Conservation (phyloP, 2,797 vertebrate species). For the Sebastes itinus region DNA sequence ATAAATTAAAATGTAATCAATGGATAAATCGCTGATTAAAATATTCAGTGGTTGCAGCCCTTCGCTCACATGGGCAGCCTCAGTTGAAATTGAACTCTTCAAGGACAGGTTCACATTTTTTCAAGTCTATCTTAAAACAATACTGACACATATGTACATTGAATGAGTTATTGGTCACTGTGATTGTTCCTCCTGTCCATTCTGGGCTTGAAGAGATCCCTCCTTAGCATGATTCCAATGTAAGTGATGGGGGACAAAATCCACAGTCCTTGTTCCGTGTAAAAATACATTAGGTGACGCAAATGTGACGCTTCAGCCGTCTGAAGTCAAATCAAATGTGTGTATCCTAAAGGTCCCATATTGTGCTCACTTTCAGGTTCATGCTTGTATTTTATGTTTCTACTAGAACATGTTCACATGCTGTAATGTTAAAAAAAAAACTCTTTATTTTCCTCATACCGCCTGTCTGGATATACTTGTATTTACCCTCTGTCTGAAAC, state of each 20-base stretch:
- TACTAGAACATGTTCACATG: too few relatives aligned
- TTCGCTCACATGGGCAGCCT: neutral
- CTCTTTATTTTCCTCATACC: too few relatives aligned
- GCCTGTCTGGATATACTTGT: too few relatives aligned
- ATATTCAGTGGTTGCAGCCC: neutral
- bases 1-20: neutral
- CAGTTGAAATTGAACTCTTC: neutral
- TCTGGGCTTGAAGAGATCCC: neutral
- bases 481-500: too few relatives aligned
- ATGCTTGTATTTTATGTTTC: too few relatives aligned
- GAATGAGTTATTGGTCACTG: neutral
- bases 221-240: neutral
- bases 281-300: neutral
- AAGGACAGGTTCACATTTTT: neutral
- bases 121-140: neutral
- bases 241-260: constrained; percentile 13
- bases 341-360: neutral
- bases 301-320: neutral
- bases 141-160: neutral
- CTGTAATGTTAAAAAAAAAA: too few relatives aligned
- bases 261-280: neutral
- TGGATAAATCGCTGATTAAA: neutral
- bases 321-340: neutral
- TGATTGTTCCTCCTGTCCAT: neutral
- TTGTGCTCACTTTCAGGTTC: too few relatives aligned